Conservation (phyloP, 2,888 invertebrate genomes). For the Nebria salina region DNA sequence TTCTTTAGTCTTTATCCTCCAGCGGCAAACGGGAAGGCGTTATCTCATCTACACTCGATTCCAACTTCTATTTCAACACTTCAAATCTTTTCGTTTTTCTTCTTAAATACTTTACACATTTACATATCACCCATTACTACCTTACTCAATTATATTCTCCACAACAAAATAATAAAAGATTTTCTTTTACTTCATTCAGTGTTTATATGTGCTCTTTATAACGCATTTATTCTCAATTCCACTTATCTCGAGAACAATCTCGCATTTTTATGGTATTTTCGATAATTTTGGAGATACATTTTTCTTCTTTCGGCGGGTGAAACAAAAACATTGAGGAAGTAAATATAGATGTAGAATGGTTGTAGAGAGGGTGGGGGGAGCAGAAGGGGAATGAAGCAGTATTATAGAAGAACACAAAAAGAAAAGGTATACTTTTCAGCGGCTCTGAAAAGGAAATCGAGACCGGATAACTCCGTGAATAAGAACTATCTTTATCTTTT, state of each 20-base stretch:
- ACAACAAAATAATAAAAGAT: too few species aligned
- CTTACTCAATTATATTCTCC: too few species aligned
- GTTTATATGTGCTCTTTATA: too few species aligned
- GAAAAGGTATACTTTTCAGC: conserved; percentile 21
- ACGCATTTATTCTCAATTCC: too few species aligned
- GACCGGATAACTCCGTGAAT: conserved; percentile 18
- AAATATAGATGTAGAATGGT: neutral
- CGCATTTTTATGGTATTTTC: too few species aligned
- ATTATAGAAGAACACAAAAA: conserved; percentile 11
- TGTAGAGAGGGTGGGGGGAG: neutral
- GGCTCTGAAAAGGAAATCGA: conserved; percentile 20
- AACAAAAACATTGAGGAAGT: neutral
- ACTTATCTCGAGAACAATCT: too few species aligned
- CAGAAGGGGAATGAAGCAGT: neutral
- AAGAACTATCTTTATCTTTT: conserved; percentile 11
- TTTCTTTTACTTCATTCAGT: too few species aligned
- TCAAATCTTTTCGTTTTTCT: too few species aligned
- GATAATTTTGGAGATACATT: too few species aligned
- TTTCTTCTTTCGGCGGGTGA: too few species aligned
- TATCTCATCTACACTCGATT: conserved; percentile 4
- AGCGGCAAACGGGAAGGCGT: conserved; percentile 13
- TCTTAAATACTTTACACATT: too few species aligned
- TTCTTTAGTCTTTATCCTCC: conserved; percentile 42
- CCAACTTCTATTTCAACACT: neutral
- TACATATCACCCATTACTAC: too few species aligned